These are phyloP conservation scores for Tigriopus japonicus DNA, from an alignment of 1,140 invertebrate genomes.

Conservation along the genomic window DNA sequence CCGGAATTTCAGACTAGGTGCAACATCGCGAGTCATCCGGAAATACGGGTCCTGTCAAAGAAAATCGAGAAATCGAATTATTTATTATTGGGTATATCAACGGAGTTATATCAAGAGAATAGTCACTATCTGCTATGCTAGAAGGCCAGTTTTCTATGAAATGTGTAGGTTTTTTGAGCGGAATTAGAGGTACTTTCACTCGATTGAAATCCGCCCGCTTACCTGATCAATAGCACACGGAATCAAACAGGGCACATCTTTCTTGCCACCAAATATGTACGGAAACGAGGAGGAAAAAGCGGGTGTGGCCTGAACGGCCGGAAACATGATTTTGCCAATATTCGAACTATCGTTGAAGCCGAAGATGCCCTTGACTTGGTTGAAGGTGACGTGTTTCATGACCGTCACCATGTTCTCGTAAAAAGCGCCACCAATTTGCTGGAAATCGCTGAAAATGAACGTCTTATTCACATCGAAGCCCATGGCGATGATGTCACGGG, in stretches of 20 bases:
- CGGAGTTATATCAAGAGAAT: too few relatives aligned
- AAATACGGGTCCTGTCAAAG: conserved; percentile 15
- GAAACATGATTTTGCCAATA: conserved; percentile 93
- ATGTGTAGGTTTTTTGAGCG: too few relatives aligned
- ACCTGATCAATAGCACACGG: conserved; percentile 96
- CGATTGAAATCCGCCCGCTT: too few relatives aligned
- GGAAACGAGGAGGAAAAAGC: conserved; percentile 89
- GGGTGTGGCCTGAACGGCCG: conserved; percentile 87
- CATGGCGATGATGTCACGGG: conserved; percentile 93
- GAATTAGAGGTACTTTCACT: too few relatives aligned
- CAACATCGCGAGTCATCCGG: conserved; percentile 91
- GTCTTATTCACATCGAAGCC: conserved; percentile 93
- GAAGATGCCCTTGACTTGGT: conserved; percentile 82
- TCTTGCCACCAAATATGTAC: conserved; percentile 60
- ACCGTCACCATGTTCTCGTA: conserved; percentile 42
- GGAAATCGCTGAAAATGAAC: conserved; percentile 89
- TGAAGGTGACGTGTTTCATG: conserved; percentile 83
- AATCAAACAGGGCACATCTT: conserved; percentile 75
- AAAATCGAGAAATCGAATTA: too few relatives aligned
- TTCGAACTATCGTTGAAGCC: conserved; percentile 86
- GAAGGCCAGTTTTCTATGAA: too few relatives aligned
- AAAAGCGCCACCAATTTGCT: conserved; percentile 63
- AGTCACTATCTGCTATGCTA: too few relatives aligned
- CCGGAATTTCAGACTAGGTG: conserved; percentile 59
- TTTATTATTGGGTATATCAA: too few relatives aligned